These are phyloP conservation scores for Asbolus verrucosus DNA, from an alignment of 1,140 invertebrate genomes.

Conservation along the genomic window DNA sequence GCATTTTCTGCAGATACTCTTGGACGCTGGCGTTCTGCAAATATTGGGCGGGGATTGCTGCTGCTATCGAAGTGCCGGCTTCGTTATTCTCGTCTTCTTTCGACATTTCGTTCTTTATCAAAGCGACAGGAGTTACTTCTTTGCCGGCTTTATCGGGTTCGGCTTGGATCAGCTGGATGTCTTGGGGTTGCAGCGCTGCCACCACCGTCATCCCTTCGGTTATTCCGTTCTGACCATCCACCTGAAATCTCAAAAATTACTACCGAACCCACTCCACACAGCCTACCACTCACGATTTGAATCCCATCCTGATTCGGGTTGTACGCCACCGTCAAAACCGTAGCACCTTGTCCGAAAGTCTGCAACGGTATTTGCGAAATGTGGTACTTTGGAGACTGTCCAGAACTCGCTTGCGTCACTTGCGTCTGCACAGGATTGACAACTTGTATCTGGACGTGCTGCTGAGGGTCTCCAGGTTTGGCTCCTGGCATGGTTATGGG, in stretches of 20 bases:
- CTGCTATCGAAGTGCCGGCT: conserved; percentile 52
- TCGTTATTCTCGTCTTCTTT: conserved; percentile 57
- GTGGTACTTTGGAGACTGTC: conserved; percentile 77
- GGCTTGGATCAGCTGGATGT: conserved; percentile 69
- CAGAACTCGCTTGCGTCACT: conserved; percentile 57
- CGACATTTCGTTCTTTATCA: conserved; percentile 68
- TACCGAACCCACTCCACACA: conserved; percentile 37
- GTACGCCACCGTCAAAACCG: conserved; percentile 80
- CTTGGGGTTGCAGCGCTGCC: conserved; percentile 74
- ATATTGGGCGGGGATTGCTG: conserved; percentile 60
- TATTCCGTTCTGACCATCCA: conserved; percentile 68
- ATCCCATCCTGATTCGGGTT: conserved; percentile 70
- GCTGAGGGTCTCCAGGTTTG: conserved; percentile 80
- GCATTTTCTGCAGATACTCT: conserved; percentile 65
- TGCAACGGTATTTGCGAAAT: conserved; percentile 76
- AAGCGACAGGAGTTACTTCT: conserved; percentile 66
- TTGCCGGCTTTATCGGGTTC: conserved; percentile 54
- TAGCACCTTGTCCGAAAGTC: conserved; percentile 72
- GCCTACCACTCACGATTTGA: conserved; percentile 65
- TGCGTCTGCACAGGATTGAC: conserved; percentile 57
- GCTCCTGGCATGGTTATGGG: conserved; percentile 80
- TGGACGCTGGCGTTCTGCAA: conserved; percentile 66
- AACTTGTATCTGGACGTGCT: conserved; percentile 83
- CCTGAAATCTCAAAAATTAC: conserved; percentile 58
- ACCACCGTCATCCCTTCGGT: conserved; percentile 74